phyloP scores from a whole-genome alignment of 2,113 vertebrate genomes.

The Setophaga petechia region DNA sequence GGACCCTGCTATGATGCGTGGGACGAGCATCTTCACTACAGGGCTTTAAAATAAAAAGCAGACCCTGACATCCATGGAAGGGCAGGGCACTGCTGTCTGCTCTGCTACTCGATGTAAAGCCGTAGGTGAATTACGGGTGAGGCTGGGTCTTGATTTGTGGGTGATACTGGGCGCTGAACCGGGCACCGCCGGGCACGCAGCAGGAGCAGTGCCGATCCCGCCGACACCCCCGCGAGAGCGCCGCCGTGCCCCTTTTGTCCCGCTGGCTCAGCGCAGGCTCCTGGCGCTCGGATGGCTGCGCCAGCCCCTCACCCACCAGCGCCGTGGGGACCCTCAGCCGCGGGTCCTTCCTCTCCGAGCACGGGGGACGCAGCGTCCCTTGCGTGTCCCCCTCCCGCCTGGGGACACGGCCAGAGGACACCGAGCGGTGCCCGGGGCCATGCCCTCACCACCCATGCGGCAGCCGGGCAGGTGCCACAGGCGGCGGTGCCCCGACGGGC shows the following conservation, averaged over 20 bases:
- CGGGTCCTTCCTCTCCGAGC: background rate
- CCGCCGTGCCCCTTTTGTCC: background rate
- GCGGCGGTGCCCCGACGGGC: background rate
- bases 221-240: background rate
- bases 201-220: background rate
- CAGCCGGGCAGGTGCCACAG: background rate
- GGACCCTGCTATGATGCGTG: background rate
- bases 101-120: background rate
- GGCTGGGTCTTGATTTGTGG: background rate
- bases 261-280: background rate
- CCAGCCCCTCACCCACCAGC: background rate
- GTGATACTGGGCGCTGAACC: background rate
- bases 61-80: background rate
- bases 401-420: background rate
- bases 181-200: background rate
- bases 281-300: background rate
- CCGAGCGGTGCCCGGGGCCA: rapidly evolving
- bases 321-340: background rate
- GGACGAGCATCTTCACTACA: background rate
- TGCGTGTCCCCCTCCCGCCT: background rate
- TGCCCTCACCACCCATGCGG: too few relatives aligned
- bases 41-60: background rate
- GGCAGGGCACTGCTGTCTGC: background rate
- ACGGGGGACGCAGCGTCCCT: background rate
- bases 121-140: background rate